Percentiles rank a stretch among this genome's conserved stretches.
phyloP scores from a whole-genome alignment of 2,888 invertebrate species.

The Alsophila aescularia region DNA sequence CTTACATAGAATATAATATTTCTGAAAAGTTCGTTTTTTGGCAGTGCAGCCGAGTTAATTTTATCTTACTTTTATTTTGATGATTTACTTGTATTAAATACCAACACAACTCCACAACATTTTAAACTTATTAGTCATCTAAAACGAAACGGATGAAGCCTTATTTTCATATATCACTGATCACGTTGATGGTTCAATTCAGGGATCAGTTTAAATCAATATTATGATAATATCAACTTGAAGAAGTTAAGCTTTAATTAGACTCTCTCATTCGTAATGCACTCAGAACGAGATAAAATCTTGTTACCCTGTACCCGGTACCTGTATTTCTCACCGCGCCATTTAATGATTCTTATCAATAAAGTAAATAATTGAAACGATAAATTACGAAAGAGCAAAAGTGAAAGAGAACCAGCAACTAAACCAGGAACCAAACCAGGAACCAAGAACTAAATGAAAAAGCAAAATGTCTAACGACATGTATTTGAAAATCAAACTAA shows the following conservation, averaged over 20 bases:
- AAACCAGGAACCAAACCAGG: conserved; percentile 7
- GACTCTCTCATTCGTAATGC: conserved; percentile 3
- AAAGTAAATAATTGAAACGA: conserved; percentile 31
- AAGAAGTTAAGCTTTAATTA: conserved; percentile 7
- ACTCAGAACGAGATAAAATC: conserved; percentile 19
- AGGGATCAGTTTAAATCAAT: not conserved
- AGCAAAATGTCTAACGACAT: not conserved
- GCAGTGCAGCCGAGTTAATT: too few species aligned
- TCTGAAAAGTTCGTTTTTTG: too few species aligned
- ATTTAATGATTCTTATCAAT: conserved; percentile 26
- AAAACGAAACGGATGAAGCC: too few species aligned
- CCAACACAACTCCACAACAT: too few species aligned
- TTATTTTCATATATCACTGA: too few species aligned
- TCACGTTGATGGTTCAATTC: too few species aligned
- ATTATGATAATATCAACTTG: conserved; percentile 2
- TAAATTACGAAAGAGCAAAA: conserved; percentile 32
- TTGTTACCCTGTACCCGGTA: conserved; percentile 20
- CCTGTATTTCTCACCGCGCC: conserved; percentile 26
- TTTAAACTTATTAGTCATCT: too few species aligned
- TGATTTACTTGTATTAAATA: too few species aligned
- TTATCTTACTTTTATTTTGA: too few species aligned
- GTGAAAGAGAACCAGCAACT: conserved; percentile 27
- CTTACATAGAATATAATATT: too few species aligned
- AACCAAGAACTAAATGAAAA: conserved; percentile 15
- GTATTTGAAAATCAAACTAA: not conserved